A percentile compares a stretch with the other conserved stretches of the same genome.
Evolutionary conservation across 2,797 vertebrate species (phyloP).

Genomic region (Ceryle rudis): DNA sequence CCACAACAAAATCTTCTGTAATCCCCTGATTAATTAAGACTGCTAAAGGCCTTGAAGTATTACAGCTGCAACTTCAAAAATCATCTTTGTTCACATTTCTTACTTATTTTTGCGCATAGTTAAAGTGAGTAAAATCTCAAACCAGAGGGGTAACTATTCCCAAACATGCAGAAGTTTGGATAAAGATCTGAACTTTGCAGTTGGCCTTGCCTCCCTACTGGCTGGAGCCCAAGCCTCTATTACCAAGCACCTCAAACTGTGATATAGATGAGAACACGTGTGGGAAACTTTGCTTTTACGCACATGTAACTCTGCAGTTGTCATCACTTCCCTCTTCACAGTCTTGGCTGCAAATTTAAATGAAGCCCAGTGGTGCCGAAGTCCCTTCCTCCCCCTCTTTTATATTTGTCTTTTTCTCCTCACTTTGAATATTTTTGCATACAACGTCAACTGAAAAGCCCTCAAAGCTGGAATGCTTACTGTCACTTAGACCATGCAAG

Average conservation of each 20-base stretch:
- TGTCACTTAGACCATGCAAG: constrained; percentile 24
- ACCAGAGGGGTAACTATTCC: neutral
- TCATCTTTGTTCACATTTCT: neutral
- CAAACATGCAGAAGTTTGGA: neutral
- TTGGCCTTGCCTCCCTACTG: neutral
- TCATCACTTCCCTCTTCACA: constrained; percentile 22
- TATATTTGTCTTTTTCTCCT: neutral
- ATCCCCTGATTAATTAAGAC: neutral
- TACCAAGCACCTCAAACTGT: constrained; percentile 19
- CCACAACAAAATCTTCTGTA: neutral
- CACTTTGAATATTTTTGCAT: constrained; percentile 20
- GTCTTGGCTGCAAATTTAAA: neutral
- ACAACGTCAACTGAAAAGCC: constrained; percentile 21
- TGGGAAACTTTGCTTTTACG: constrained; percentile 54
- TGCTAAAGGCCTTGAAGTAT: neutral
- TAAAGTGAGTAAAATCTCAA: neutral
- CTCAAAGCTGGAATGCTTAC: constrained; percentile 48
- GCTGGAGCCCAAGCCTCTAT: neutral
- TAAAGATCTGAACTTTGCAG: constrained; percentile 27
- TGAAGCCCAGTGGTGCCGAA: neutral
- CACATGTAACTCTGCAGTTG: neutral
- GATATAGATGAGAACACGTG: neutral
- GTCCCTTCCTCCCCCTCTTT: neutral
- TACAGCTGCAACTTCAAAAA: neutral
- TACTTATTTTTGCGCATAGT: neutral